Percentiles rank a stretch among this genome's conserved stretches.
phyloP scores from a whole-genome alignment of 2,888 invertebrate species.

The Nomada goodeniana region DNA sequence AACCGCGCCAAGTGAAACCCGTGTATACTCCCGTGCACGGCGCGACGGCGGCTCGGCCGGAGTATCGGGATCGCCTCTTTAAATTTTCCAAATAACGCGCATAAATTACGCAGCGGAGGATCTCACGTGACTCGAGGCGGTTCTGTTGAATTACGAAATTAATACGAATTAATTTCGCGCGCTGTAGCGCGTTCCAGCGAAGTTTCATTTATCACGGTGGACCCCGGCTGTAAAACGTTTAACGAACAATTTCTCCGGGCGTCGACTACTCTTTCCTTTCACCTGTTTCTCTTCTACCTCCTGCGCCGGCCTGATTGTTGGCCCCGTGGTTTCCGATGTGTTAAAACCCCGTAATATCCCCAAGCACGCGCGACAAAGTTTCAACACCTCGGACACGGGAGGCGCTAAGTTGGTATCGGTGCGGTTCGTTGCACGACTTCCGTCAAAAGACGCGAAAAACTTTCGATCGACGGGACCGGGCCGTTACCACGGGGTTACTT shows the following conservation, averaged over 20 bases:
- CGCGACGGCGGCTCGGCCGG: constrained; percentile 14
- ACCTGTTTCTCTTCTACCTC: too few species aligned
- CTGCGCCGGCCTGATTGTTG: neutral
- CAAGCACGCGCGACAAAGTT: constrained; percentile 70
- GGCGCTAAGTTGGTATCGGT: constrained; percentile 76
- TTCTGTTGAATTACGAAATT: constrained; percentile 38
- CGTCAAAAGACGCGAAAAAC: constrained; percentile 74
- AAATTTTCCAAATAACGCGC: constrained; percentile 61
- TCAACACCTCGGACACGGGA: constrained; percentile 73
- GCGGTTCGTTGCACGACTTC: constrained; percentile 69
- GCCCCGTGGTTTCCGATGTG: constrained; percentile 41
- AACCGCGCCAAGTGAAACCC: constrained; percentile 55
- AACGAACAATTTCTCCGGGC: constrained; percentile 43
- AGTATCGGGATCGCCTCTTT: constrained; percentile 49
- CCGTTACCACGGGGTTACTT: constrained; percentile 53
- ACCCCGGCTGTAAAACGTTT: constrained; percentile 32
- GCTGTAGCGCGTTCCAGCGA: neutral
- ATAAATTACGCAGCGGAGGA: constrained; percentile 22
- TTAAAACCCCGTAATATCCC: constrained; percentile 68
- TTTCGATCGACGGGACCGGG: constrained; percentile 56
- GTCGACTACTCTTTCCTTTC: neutral
- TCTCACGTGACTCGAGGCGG: constrained; percentile 19
- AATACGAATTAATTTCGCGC: constrained; percentile 15
- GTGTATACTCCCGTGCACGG: constrained; percentile 55
- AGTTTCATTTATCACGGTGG: neutral